Conservation (phyloP, 2,888 invertebrate species). For the Ormyrus rosae region DNA sequence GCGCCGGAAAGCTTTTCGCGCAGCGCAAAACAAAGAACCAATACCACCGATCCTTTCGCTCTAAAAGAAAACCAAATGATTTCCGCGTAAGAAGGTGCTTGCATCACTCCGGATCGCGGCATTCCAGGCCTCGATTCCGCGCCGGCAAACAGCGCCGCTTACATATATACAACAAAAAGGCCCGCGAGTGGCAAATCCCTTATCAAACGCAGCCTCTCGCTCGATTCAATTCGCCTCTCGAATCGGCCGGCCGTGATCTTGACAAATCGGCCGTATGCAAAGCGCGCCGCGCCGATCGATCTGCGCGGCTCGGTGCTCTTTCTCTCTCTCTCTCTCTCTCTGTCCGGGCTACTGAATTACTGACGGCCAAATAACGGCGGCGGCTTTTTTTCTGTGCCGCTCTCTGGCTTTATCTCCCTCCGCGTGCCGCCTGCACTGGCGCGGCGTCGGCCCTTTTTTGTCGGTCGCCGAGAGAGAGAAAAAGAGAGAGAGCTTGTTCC, state of each 20-base stretch:
- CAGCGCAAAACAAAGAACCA: too few relatives aligned
- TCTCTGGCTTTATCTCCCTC: conserved; percentile 53
- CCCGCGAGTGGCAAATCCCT: too few relatives aligned
- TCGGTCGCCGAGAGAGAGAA: background rate
- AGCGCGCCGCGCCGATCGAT: conserved; percentile 60
- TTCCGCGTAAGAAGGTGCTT: too few relatives aligned
- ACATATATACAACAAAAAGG: too few relatives aligned
- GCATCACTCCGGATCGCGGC: too few relatives aligned
- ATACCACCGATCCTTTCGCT: too few relatives aligned
- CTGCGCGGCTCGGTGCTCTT: conserved; percentile 47
- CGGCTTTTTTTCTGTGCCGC: conserved; percentile 46
- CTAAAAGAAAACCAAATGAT: too few relatives aligned
- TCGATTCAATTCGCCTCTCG: conserved; percentile 29
- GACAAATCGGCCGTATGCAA: conserved; percentile 48
- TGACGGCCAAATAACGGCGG: conserved; percentile 69
- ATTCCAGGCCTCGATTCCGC: too few relatives aligned
- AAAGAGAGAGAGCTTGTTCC: too few relatives aligned
- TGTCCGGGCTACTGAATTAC: conserved; percentile 68
- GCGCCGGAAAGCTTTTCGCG: too few relatives aligned
- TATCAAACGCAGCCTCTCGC: too few relatives aligned
- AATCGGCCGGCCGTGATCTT: conserved; percentile 53
- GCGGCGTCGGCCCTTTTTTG: conserved; percentile 26
- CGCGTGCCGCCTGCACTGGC: background rate
- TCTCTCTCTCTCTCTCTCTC: background rate
- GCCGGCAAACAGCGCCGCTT: too few relatives aligned